A percentile compares a stretch with the other conserved stretches of the same genome.
Conservation (phyloP, 37 sponge, comb jelly and placozoan species). For the Ianthella basta region DNA sequence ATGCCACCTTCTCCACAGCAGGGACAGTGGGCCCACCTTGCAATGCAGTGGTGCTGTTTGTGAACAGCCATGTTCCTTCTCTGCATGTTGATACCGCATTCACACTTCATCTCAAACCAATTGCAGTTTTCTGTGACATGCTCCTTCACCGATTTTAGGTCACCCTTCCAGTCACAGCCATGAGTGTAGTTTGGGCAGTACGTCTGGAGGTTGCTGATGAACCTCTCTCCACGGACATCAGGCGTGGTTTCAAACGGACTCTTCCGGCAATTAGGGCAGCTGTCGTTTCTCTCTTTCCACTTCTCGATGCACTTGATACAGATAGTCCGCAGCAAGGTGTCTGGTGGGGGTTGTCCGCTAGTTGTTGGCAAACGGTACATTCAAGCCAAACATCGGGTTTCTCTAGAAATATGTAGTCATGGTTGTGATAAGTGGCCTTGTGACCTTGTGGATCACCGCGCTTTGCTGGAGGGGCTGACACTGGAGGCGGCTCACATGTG, state of each 20-base stretch:
- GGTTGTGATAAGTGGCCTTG: neutral
- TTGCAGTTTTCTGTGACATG: neutral
- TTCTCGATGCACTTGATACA: neutral
- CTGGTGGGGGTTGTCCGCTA: neutral
- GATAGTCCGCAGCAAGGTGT: neutral
- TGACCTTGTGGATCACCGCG: neutral
- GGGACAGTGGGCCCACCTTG: no score
- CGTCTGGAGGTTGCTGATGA: neutral
- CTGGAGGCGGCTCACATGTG: neutral
- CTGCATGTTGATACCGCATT: no score
- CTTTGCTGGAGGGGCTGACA: neutral
- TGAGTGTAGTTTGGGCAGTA: slow-evolving; percentile 1
- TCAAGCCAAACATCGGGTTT: neutral
- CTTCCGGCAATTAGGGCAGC: neutral
- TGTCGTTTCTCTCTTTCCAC: neutral
- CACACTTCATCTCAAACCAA: no score
- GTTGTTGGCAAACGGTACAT: neutral
- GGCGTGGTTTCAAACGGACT: neutral
- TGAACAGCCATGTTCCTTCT: no score
- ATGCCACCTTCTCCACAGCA: no score
- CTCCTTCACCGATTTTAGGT: neutral
- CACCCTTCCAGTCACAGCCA: slow-evolving; percentile 6
- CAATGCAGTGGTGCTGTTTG: no score
- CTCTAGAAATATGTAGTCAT: neutral
- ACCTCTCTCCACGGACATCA: neutral